phyloP scores from a whole-genome alignment of 2,113 vertebrate species.

The Phasianus colchicus region DNA sequence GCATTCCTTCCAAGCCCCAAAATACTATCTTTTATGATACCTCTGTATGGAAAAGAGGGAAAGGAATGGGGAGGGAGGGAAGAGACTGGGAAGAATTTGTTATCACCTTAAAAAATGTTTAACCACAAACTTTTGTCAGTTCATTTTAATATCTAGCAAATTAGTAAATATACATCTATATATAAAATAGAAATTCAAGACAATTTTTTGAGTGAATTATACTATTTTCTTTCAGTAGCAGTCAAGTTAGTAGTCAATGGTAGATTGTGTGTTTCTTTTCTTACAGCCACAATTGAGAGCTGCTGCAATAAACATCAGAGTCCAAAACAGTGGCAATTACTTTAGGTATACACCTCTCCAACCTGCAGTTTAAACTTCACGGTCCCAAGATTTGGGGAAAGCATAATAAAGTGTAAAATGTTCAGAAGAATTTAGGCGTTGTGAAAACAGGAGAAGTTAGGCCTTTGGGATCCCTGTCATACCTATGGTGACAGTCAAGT shows the following conservation, averaged over 20 bases:
- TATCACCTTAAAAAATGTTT: neutral
- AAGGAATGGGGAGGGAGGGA: neutral
- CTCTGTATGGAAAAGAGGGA: neutral
- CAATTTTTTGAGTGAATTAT: neutral
- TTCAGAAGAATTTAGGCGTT: neutral
- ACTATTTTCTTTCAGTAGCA: neutral
- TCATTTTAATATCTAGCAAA: neutral
- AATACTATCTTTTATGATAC: neutral
- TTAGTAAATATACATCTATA: neutral
- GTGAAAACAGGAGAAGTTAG: neutral
- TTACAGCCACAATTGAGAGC: neutral
- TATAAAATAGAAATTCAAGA: neutral
- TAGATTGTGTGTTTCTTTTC: neutral
- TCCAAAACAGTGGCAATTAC: accelerated
- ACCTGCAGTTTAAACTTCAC: neutral
- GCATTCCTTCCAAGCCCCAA: neutral
- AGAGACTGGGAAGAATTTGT: neutral
- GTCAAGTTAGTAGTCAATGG: neutral
- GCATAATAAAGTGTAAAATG: neutral
- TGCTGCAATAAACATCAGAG: neutral
- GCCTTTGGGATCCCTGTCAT: neutral
- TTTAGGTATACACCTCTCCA: neutral
- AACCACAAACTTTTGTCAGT: neutral
- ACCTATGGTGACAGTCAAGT: neutral
- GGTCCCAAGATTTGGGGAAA: neutral